Percentiles rank a stretch among this genome's conserved stretches.
These are phyloP conservation scores for Chaetodon trifascialis DNA, from an alignment of 2,113 vertebrate genomes.

Conservation along the genomic window DNA sequence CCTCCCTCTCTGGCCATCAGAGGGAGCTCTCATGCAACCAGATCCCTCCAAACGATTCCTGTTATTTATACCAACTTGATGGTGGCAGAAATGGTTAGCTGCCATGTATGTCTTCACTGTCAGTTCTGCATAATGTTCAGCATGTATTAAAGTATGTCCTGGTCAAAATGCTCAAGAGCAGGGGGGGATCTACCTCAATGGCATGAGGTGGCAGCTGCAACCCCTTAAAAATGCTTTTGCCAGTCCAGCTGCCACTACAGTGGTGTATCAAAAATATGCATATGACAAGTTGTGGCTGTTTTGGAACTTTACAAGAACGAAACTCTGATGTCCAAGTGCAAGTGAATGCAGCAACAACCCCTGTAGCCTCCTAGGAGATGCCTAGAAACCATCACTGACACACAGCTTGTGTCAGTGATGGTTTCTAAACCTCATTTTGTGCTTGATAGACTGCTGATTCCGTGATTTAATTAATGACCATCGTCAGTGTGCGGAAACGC, in stretches of 20 bases:
- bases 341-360: too few species aligned
- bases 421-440: neutral
- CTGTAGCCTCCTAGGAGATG: too few species aligned
- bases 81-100: neutral
- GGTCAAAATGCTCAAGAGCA: neutral
- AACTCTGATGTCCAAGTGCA: too few species aligned
- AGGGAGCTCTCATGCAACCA: constrained; percentile 63
- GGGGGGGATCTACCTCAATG: too few species aligned
- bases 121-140: neutral
- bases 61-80: neutral
- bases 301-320: too few species aligned
- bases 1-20: constrained; percentile 55
- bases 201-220: too few species aligned
- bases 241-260: too few species aligned
- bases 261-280: too few species aligned
- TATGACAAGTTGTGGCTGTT: too few species aligned
- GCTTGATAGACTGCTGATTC: neutral
- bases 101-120: neutral
- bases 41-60: neutral
- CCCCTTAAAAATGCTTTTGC: too few species aligned
- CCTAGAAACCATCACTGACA: too few species aligned
- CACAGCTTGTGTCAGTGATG: neutral
- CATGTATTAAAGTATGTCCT: neutral
- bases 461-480: neutral
- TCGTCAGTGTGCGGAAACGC: neutral